A percentile compares a stretch with the other conserved stretches of the same genome.
phyloP scores from a whole-genome alignment of 2,797 vertebrate species.

The Chiloscyllium punctatum region DNA sequence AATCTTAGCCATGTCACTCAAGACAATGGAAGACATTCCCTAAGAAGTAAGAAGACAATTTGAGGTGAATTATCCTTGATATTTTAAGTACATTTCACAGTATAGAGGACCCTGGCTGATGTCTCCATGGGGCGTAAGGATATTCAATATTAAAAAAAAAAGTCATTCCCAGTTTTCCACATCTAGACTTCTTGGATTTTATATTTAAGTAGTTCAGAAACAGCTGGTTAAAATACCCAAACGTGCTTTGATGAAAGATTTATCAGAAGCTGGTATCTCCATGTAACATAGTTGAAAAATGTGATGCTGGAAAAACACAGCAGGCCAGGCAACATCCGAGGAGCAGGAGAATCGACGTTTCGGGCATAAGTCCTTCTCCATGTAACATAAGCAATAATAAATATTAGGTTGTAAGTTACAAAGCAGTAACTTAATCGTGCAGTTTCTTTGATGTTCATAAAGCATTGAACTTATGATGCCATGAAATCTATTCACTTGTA shows the following conservation, averaged over 20 bases:
- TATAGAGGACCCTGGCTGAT: background rate
- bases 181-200: background rate
- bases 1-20: background rate
- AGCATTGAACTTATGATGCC: background rate
- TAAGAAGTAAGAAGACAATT: background rate
- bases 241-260: background rate
- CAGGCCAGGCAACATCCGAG: too few relatives aligned
- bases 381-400: background rate
- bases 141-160: background rate
- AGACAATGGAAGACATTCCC: background rate
- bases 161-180: background rate
- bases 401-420: background rate
- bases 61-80: background rate
- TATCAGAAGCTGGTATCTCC: background rate
- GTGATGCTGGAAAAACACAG: too few relatives aligned
- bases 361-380: too few relatives aligned
- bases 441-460: background rate
- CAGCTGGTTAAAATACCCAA: background rate
- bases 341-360: too few relatives aligned
- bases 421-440: constrained; percentile 14
- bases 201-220: background rate
- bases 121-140: too few relatives aligned
- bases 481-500: background rate
- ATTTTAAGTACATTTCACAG: background rate
- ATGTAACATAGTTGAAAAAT: too few relatives aligned